Conservation (phyloP, 1,140 invertebrate genomes). For the Conopomorpha cramerella region DNA sequence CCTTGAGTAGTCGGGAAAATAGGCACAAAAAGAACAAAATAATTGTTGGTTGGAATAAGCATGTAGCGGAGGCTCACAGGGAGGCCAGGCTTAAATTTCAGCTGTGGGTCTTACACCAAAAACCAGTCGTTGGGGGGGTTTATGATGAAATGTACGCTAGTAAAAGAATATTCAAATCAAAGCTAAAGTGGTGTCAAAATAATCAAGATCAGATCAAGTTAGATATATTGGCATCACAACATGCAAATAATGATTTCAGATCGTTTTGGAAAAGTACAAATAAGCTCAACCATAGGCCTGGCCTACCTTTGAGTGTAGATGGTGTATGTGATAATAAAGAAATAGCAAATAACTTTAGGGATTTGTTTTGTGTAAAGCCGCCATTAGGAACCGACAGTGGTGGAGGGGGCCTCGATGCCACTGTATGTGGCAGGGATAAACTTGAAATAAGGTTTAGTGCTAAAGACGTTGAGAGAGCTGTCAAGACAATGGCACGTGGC, state of each 20-base stretch:
- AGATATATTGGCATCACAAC: slow-evolving; percentile 1
- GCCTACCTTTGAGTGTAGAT: slow-evolving; percentile 1
- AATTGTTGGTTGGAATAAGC: slow-evolving; percentile 3
- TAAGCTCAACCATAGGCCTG: neutral
- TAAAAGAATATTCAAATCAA: neutral
- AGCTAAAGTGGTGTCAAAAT: slow-evolving; percentile 2
- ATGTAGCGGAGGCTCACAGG: slow-evolving; percentile 2
- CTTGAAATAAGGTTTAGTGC: neutral
- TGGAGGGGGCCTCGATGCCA: too few relatives aligned
- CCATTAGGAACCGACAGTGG: neutral
- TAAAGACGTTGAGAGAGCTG: neutral
- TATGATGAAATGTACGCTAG: neutral
- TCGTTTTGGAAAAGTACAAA: slow-evolving; percentile 2
- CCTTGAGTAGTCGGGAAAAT: neutral
- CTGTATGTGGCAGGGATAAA: neutral
- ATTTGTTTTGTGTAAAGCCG: slow-evolving; percentile 1
- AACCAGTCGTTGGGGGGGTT: neutral
- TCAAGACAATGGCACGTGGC: neutral
- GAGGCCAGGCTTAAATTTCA: slow-evolving; percentile 1
- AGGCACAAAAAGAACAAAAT: neutral
- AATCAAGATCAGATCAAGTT: slow-evolving; percentile 3
- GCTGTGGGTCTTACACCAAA: neutral
- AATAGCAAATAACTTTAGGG: slow-evolving; percentile 1
- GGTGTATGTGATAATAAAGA: neutral
- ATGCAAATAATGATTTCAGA: slow-evolving; percentile 1